Conservation (phyloP, 2,113 vertebrate species). For the Malaclemys terrapin region DNA sequence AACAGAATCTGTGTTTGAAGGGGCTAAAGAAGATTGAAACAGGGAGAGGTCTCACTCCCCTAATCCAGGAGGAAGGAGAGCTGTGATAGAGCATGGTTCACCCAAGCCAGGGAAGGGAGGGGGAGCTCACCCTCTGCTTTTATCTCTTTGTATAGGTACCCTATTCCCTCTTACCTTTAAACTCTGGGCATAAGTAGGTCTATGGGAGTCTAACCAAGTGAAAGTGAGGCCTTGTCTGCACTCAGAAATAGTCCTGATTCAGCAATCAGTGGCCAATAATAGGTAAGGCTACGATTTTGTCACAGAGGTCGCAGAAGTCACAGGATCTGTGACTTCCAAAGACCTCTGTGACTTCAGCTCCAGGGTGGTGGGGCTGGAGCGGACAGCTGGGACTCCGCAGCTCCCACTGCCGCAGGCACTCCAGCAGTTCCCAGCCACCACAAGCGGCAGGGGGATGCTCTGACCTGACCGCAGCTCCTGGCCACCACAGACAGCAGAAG, state of each 20-base stretch:
- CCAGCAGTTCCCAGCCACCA: no score
- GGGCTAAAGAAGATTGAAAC: neutral
- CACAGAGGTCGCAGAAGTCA: no score
- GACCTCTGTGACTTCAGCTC: neutral
- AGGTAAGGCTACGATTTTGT: neutral
- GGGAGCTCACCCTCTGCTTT: neutral
- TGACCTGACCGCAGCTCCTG: no score
- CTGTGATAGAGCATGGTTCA: conserved; percentile 19
- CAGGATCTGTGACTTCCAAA: neutral
- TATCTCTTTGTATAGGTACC: neutral
- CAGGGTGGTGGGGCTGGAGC: no score
- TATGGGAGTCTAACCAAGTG: neutral
- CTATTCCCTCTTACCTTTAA: conserved; percentile 14
- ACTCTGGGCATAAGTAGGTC: neutral
- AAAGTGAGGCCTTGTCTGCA: neutral
- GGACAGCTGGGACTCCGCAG: no score
- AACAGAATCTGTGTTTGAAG: neutral
- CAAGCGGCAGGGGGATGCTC: no score
- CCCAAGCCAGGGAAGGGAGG: neutral
- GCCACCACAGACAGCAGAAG: no score
- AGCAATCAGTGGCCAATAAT: neutral
- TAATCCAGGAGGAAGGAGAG: neutral
- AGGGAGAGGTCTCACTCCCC: neutral
- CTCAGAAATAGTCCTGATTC: neutral
- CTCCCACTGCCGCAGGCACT: no score